Evolutionary conservation across 2,113 vertebrate species (phyloP), one percentile per base, ranked within the genome.

Genomic region (Paraplagusia blochii): DNA sequence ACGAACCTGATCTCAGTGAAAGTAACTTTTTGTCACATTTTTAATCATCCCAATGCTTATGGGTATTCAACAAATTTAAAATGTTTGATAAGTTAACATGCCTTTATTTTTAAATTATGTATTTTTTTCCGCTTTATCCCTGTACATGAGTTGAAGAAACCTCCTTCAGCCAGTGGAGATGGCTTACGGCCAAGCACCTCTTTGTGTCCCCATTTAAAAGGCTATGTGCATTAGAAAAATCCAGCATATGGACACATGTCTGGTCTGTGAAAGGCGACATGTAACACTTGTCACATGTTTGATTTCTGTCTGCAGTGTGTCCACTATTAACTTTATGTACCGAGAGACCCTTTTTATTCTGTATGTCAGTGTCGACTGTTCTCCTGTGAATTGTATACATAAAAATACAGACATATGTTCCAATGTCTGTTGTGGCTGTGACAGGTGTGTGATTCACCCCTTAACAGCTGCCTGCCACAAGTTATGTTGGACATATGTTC

Each of bases 381-480:
- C 46, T 34, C 13, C 5, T 60, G 36, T 11, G 46, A 44, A 29
- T 6, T 40, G 64, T 59, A 58, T 58, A 53, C 51, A 54, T 77
- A 42, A 57, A 66, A 48, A 48, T 68, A 51, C 51, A 67, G 44
- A 22, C 61, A 2, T 83, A 85, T 74, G 74, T 86, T 86, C 68
- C 47, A 0, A 46, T 50, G 74, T 62, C 86, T 85, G 74, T 70
- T 87, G 87, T 59, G 46, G 55, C 45, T 42, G 44, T 72, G 74
- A 80, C 83, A 87, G 84, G 74, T 88, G 87, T 64, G 66, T 65
- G 22, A 29, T 6, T 6, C 22, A 29, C 22, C 65, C 72, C 58
- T 40, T 44, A 56, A 64, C 39, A 44, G 51, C 50, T 38, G 52
- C 62, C 63, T 40, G 48, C 36, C 55, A 19, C 46, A 3, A 60